Evolutionary conservation across 2,888 invertebrate species (phyloP).

Genomic region (Andrena minutula): DNA sequence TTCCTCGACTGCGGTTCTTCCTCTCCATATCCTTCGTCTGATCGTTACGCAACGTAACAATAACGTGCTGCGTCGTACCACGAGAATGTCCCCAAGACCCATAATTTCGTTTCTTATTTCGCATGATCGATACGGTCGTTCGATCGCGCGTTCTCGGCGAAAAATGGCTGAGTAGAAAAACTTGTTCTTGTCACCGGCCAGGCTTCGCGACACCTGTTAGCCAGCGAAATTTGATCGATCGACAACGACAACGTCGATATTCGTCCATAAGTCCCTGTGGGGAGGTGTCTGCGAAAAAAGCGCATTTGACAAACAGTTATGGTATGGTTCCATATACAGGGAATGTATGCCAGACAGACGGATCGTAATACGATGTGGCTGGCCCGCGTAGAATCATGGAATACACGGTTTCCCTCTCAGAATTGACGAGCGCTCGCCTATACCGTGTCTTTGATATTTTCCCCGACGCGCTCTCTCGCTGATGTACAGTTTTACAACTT

Average conservation of each 20-base stretch:
- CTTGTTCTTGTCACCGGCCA: conserved; percentile 80
- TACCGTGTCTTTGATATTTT: conserved; percentile 52
- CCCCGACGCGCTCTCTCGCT: conserved; percentile 29
- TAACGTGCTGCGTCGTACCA: background rate
- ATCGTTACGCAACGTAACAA: background rate
- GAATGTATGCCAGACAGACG: conserved; percentile 74
- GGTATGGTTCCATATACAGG: conserved; percentile 67
- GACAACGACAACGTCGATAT: conserved; percentile 69
- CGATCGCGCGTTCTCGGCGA: conserved; percentile 56
- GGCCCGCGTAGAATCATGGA: conserved; percentile 67
- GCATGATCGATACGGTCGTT: conserved; percentile 67
- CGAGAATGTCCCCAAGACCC: conserved; percentile 8
- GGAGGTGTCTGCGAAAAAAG: conserved; percentile 48
- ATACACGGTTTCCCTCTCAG: conserved; percentile 84
- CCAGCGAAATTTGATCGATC: conserved; percentile 82
- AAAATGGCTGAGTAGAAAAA: conserved; percentile 82
- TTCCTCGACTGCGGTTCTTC: no score
- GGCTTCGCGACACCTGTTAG: conserved; percentile 78
- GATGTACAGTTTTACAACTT: conserved; percentile 31
- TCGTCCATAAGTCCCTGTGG: conserved; percentile 60
- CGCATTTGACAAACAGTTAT: conserved; percentile 77
- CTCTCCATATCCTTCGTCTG: no score
- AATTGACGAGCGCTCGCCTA: conserved; percentile 67
- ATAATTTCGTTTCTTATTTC: conserved; percentile 53
- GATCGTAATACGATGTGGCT: conserved; percentile 72